Evolutionary conservation across 2,113 vertebrate species (phyloP), one percentile per base, ranked within the genome.

Genomic region (Falcunculus frontatus): DNA sequence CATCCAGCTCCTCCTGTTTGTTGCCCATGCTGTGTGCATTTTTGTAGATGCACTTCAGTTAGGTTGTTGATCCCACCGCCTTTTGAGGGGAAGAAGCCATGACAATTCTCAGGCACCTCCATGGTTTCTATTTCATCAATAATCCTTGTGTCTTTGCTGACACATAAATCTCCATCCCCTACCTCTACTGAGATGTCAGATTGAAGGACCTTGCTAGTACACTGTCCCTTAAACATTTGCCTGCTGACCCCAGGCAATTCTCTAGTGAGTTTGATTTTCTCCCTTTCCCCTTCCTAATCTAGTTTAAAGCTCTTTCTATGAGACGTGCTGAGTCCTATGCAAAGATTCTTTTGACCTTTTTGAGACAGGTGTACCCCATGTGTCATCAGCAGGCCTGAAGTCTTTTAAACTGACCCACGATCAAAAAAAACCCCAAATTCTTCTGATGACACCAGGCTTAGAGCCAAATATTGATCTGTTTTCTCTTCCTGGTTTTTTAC

Each of bases 11-110:
- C 44, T 59, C 35, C 44, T 29, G 30, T 69, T n/a, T 22, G n/a
- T 14, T 81, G 42, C 3, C 29, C 3, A 0, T 11, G 22, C 14
- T 57, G 18, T 57, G 23, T 27, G 42, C 1, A 1, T n/a, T 9
- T 18, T 19, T 62, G 39, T 32, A 42, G 53, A 18, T 60, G 55
- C 55, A 62, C 32, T 32, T 52, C 21, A 26, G 16, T 21, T 32
- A 35, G 7, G 17, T 21, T 46, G 41, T 46, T 46, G 68, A 46
- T 55, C 27, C 17, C 1, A 0, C 22, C n/a, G 22, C 11, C 6
- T 46, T 39, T 46, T 0, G 0, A 27, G 22, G 14, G 6, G 14
- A 46, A 63, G 49, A 73, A 46, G 17, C 33, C 35, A 25, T 42
- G 62, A 57, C 16, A 9, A 8, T 39, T 78, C 11, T 39, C 33